Conservation (phyloP, 2,113 vertebrate species). For the Harpagus bidentatus region DNA sequence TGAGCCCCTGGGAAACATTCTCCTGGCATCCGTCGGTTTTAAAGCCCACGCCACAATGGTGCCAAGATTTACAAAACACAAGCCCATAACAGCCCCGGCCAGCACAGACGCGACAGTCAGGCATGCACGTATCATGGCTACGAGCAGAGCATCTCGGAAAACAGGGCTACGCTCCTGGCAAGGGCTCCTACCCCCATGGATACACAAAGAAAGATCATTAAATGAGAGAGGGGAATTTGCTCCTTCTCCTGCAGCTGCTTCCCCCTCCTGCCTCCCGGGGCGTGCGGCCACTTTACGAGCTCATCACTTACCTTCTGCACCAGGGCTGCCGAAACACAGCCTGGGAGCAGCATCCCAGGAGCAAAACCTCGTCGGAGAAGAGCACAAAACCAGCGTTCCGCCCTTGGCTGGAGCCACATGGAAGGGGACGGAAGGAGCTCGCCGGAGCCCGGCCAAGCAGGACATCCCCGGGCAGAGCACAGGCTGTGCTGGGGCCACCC, state of each 20-base stretch:
- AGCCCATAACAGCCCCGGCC: background rate
- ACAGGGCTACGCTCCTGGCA: background rate
- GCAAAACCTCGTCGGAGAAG: fast-evolving
- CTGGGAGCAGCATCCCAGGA: background rate
- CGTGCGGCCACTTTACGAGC: fast-evolving
- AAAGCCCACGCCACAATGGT: fast-evolving
- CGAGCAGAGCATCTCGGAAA: background rate
- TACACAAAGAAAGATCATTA: background rate
- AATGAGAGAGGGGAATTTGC: background rate
- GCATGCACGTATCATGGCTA: background rate
- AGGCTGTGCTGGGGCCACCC: background rate
- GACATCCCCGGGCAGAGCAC: background rate
- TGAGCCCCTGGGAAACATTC: background rate
- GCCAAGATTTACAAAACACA: background rate
- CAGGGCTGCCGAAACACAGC: background rate
- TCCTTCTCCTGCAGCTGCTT: background rate
- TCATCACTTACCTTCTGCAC: background rate
- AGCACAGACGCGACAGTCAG: background rate
- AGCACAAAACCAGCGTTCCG: background rate
- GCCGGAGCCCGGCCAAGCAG: background rate
- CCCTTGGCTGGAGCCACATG: fast-evolving
- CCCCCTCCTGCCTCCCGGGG: background rate
- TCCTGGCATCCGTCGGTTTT: background rate
- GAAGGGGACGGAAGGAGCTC: background rate
- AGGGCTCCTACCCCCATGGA: background rate